Base-by-base conservation (phyloP, 1,140 invertebrate genomes). In the Linepithema humile region DNA sequence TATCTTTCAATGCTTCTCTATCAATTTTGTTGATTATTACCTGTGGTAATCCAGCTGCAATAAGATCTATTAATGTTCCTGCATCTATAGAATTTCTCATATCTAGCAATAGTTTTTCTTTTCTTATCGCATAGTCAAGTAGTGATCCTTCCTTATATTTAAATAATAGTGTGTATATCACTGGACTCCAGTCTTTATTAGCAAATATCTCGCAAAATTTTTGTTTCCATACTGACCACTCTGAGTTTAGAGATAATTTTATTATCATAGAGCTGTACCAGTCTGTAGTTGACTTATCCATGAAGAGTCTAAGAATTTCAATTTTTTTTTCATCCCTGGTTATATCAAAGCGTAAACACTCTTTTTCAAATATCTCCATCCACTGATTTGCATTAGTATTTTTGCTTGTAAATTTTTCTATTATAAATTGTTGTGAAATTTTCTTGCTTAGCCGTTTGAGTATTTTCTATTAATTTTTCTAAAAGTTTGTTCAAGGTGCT, bases 21-120 rank as follows among this genome's bases (percentile, higher is more conserved):
- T 85, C 74, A 10, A 85, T 85, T 23, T 72, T 85, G 1, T 85
- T 35, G 26, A n/a, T 80, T 0, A 80, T 57, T 43, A 64, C 64
- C 10, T 55, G 43, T 35, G 80, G 80, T 26, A 83, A 32, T 5
- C 80, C 80, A 1, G 23, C 20, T 55, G 53, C 53, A 40, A 82
- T 82, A 4, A 59, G 12, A 40, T 40, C 20, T 9, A 50, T 59
- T n/a, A 70, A 7, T 0, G 77, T 60, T 12, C 12, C 17, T 20
- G 20, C 0, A 15, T 59, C 50, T 0, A 70, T 78, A n/a, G 5
- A 0, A 0, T 64, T 62, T 12, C 64, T 26, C 59, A 77, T 53
- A 38, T 77, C 73, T 53, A 77, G 10, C 6, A 77, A 38, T 26
- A 64, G 4, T 15, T n/a, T 64, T 20, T 77, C 59, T 38, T 77